Conservation (phyloP, 2,888 invertebrate species). For the Ophion costatus region DNA sequence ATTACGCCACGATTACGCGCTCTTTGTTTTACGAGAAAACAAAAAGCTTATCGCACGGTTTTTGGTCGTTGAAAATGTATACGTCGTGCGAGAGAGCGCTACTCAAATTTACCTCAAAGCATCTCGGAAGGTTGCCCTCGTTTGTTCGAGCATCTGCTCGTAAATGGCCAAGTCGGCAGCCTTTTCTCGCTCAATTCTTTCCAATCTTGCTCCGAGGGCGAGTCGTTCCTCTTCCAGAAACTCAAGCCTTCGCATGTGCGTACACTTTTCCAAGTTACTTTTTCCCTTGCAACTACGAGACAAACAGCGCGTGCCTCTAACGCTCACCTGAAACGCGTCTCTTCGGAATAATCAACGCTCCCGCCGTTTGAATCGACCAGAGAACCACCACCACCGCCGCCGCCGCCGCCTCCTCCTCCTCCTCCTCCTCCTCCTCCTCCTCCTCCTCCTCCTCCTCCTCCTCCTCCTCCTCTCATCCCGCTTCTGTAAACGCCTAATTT, state of each 20-base stretch:
- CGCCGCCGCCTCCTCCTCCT: too few relatives aligned
- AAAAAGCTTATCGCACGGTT: not conserved
- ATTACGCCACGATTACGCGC: not conserved
- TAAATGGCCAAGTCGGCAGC: constrained; percentile 85
- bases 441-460: too few relatives aligned
- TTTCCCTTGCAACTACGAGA: not conserved
- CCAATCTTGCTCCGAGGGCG: constrained; percentile 87
- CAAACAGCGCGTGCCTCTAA: not conserved
- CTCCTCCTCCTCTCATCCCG: too few relatives aligned
- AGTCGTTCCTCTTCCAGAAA: constrained; percentile 88
- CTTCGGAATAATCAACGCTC: constrained; percentile 79
- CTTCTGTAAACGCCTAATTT: constrained; percentile 79
- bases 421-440: too few relatives aligned
- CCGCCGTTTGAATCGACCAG: constrained; percentile 66
- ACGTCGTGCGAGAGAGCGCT: not conserved
- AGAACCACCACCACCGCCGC: too few relatives aligned
- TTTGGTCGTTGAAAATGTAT: not conserved
- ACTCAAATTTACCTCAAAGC: constrained; percentile 78
- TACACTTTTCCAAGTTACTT: not conserved
- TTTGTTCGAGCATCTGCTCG: constrained; percentile 86
- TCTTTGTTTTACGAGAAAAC: not conserved
- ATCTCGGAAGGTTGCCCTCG: constrained; percentile 86
- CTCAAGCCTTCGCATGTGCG: constrained; percentile 83
- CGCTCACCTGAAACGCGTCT: constrained; percentile 72
- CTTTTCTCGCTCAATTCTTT: constrained; percentile 87